Evolutionary conservation across 2,797 vertebrate genomes (phyloP), one percentile per base, ranked within the genome.

Genomic region (Heteromormyrus szaboi): DNA sequence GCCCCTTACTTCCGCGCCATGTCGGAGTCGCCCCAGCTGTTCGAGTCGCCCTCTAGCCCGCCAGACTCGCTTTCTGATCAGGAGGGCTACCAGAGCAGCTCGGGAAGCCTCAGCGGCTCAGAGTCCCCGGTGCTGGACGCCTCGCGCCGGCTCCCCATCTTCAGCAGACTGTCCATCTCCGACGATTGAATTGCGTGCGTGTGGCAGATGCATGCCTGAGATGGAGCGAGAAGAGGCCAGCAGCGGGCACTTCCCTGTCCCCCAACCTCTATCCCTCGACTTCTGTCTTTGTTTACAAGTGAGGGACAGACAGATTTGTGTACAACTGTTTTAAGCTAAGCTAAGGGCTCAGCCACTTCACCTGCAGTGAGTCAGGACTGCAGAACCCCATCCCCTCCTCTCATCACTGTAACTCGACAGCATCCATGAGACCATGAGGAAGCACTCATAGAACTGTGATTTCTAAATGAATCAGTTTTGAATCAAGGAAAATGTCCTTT

Each of bases 131-230:
- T 96, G 93, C 97, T 98, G 93, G 98, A 99, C 96, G 97, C 96
- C 95, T 97, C 96, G 92, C 97, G 97, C 93, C 97, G 98, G 93
- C 97, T 99, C 91, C 98, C 98, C 94, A 99, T 99, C 96, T 99
- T 99, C 95, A 99, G 98, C 97, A 98, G 98, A 96, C 97, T 99
- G 90, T 99, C 98, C 93, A 97, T 98, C 96, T 99, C 98, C 1
- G 98, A 99, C 14, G 98, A 99, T 93, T 99, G 97, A 96, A 93
- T 90, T 59, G 89, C 90, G 9, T n/a, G 7, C 3, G 33, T 6
- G 9, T 53, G 84, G 79, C 59, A 9, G 53, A 54, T 65, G 14
- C 48, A 46, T 17, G n/a, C 17, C 25, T 90, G 93, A 94, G 90
- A 91, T 91, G 92, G 92, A 93, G 51, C 2, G 25, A 92, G 90